phyloP scores from a whole-genome alignment of 2,888 invertebrate genomes.

The Acanthoscelides obtectus region DNA sequence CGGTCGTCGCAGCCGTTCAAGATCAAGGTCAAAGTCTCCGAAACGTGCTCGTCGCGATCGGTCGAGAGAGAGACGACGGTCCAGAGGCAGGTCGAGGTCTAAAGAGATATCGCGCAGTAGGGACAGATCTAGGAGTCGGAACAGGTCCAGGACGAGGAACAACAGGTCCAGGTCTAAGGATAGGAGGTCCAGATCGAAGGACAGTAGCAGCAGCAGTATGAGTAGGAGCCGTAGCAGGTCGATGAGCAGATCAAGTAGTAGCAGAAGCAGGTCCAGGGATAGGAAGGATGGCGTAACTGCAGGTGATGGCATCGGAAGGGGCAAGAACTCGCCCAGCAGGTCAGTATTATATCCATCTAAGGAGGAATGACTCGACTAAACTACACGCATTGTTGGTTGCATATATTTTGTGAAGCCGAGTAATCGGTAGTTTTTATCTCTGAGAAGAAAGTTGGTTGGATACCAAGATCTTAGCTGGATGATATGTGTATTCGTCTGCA shows the following conservation, averaged over 20 bases:
- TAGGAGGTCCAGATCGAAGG: neutral
- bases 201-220: neutral
- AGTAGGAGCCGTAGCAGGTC: neutral
- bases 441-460: too few species aligned
- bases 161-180: neutral
- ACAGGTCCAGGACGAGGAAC: conserved; percentile 4
- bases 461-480: too few species aligned
- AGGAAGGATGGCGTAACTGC: neutral
- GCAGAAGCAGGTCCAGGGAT: neutral
- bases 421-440: too few species aligned
- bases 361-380: too few species aligned
- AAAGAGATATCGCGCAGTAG: conserved; percentile 22
- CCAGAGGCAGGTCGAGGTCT: conserved; percentile 16
- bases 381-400: too few species aligned
- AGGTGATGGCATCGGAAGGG: neutral
- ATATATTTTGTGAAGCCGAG: too few species aligned
- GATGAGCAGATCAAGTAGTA: neutral
- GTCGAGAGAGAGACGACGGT: neutral
- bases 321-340: neutral
- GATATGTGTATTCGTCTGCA: too few species aligned
- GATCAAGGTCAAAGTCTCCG: conserved; percentile 39
- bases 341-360: too few species aligned
- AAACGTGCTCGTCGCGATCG: conserved; percentile 23
- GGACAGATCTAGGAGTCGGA: conserved; percentile 17
- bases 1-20: conserved; percentile 35